Conservation (phyloP, 1,140 invertebrate genomes). For the Bombus waltoni region DNA sequence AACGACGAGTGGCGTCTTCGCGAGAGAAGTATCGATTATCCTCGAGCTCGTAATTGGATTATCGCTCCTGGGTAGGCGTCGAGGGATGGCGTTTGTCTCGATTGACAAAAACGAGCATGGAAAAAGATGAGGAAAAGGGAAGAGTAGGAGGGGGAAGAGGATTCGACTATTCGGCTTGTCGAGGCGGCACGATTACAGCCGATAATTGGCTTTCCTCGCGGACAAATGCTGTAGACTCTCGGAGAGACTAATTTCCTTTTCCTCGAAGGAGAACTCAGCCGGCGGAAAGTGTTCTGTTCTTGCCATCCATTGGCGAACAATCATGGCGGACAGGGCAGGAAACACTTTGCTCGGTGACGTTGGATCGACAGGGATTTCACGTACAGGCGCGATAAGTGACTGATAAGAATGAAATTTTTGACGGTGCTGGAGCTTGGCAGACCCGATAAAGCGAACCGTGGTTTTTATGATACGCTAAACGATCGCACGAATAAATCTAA, state of each 20-base stretch:
- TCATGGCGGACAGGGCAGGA: neutral
- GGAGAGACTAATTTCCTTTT: conserved; percentile 36
- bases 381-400: neutral
- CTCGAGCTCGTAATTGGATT: conserved; percentile 23
- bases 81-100: conserved; percentile 41
- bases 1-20: neutral
- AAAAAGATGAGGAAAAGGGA: neutral
- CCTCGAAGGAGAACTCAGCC: neutral
- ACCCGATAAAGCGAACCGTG: neutral
- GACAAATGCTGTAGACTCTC: conserved; percentile 24
- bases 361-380: neutral
- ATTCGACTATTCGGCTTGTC: conserved; percentile 32
- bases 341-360: neutral
- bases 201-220: conserved; percentile 53
- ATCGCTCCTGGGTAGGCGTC: neutral
- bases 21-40: neutral
- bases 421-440: neutral
- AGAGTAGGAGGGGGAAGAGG: neutral
- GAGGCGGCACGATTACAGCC: conserved; percentile 47
- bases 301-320: neutral
- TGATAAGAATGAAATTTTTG: neutral
- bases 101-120: conserved; percentile 21
- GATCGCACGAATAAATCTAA: neutral
- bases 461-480: neutral
- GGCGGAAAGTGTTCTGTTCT: conserved; percentile 19